Evolutionary conservation across 2,888 invertebrate species (phyloP).

Genomic region (Cerceris rybyensis): DNA sequence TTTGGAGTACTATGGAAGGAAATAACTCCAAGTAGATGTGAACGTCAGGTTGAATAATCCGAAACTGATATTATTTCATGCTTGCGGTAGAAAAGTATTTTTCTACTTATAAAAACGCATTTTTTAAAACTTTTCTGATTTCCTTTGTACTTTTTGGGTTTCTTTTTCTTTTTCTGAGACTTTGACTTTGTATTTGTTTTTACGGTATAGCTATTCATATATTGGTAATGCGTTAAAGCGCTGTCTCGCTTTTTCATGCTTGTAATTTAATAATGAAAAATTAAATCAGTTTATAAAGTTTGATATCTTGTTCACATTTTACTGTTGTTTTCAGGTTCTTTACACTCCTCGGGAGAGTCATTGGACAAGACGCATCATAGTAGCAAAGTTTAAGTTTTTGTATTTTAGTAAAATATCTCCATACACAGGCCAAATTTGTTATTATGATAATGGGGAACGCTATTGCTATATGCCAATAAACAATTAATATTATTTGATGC

Average conservation of each 20-base stretch:
- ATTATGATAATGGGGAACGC: constrained; percentile 36
- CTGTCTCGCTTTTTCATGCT: not conserved
- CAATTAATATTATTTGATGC: constrained; percentile 26
- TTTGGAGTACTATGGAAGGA: constrained; percentile 81
- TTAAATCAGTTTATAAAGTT: not conserved
- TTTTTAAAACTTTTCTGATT: not conserved
- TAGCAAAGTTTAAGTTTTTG: constrained; percentile 75
- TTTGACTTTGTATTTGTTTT: not conserved
- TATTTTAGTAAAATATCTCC: constrained; percentile 61
- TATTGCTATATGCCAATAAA: constrained; percentile 47
- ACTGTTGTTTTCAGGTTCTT: constrained; percentile 75
- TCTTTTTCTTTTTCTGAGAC: not conserved
- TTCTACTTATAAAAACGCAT: constrained; percentile 16
- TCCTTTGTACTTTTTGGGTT: not conserved
- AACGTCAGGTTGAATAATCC: constrained; percentile 46
- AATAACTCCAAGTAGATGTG: constrained; percentile 73
- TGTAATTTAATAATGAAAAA: not conserved
- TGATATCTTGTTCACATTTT: not conserved
- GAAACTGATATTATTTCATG: constrained; percentile 35
- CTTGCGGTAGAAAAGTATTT: not conserved
- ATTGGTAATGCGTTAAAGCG: too few species aligned
- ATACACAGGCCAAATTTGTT: constrained; percentile 48
- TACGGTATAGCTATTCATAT: not conserved
- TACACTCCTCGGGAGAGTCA: constrained; percentile 80
- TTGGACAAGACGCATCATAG: constrained; percentile 78